A percentile compares a stretch with the other conserved stretches of the same genome.
These are phyloP conservation scores for Aphelenchoides avenae DNA, from an alignment of 1,140 invertebrate genomes.

Conservation along the genomic window DNA sequence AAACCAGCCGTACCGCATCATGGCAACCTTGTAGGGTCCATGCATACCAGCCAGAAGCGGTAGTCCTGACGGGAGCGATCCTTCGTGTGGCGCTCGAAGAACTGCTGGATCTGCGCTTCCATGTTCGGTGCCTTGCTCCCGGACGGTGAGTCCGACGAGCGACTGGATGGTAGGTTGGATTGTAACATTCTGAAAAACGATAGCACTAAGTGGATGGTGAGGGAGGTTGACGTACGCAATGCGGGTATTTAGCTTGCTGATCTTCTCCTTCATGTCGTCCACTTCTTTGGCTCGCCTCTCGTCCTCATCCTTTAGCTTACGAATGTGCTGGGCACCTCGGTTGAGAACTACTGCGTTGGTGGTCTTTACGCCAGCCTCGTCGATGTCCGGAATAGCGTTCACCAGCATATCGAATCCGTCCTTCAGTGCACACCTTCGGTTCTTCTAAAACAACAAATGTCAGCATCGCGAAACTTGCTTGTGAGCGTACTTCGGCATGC, in stretches of 20 bases:
- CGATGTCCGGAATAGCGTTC: conserved; percentile 37
- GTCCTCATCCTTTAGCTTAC: conserved; percentile 18
- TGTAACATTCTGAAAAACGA: conserved; percentile 35
- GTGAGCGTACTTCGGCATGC: no score
- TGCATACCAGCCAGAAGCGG: conserved; percentile 38
- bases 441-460: no score
- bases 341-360: conserved; percentile 48
- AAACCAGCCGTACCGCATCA: no score
- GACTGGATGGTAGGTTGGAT: conserved; percentile 37
- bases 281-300: conserved; percentile 28
- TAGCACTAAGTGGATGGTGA: no score
- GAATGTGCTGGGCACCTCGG: conserved; percentile 41
- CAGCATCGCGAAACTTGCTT: no score
- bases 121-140: conserved; percentile 25
- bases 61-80: conserved; percentile 37
- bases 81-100: conserved; percentile 43
- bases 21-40: no score
- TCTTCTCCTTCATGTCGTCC: conserved; percentile 32
- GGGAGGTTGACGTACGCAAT: conserved; percentile 45
- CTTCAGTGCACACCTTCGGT: conserved; percentile 67
- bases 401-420: conserved; percentile 41
- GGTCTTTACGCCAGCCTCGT: conserved; percentile 38
- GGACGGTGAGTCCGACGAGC: conserved; percentile 6
- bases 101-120: conserved; percentile 38
- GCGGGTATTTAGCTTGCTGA: conserved; percentile 36